A percentile compares a stretch with the other conserved stretches of the same genome.
These are phyloP conservation scores for Balaenoptera acutorostrata DNA, from an alignment of 2,113 vertebrate species.

Conservation along the genomic window DNA sequence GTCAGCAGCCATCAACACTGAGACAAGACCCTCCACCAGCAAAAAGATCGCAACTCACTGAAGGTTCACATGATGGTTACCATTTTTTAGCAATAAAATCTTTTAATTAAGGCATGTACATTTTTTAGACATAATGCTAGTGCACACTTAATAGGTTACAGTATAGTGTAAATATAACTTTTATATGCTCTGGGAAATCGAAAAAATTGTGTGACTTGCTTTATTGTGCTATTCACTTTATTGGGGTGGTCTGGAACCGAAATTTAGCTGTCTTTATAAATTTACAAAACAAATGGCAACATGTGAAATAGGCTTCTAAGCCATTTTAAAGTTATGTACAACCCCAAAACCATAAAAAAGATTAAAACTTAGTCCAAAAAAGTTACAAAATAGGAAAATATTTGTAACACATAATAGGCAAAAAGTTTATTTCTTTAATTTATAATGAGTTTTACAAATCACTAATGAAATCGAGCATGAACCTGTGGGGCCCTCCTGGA, in stretches of 20 bases:
- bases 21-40: no score
- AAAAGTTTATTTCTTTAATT: slow-evolving; percentile 8
- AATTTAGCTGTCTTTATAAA: neutral
- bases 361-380: neutral
- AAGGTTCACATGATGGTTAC: no score
- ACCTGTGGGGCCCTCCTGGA: neutral
- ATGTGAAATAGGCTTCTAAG: neutral
- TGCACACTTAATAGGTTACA: neutral
- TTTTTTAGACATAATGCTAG: neutral
- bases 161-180: neutral
- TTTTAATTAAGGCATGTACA: neutral
- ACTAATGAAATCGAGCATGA: neutral
- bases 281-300: neutral
- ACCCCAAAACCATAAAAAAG: neutral
- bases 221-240: no score
- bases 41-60: no score
- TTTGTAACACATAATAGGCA: neutral
- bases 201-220: neutral
- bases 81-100: no score
- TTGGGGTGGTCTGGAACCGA: neutral
- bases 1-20: no score
- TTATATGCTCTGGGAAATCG: neutral
- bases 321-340: neutral
- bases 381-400: neutral
- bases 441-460: neutral